A percentile compares a stretch with the other conserved stretches of the same genome.
phyloP scores from a whole-genome alignment of 2,888 invertebrate species.

The Lobophora halterata region DNA sequence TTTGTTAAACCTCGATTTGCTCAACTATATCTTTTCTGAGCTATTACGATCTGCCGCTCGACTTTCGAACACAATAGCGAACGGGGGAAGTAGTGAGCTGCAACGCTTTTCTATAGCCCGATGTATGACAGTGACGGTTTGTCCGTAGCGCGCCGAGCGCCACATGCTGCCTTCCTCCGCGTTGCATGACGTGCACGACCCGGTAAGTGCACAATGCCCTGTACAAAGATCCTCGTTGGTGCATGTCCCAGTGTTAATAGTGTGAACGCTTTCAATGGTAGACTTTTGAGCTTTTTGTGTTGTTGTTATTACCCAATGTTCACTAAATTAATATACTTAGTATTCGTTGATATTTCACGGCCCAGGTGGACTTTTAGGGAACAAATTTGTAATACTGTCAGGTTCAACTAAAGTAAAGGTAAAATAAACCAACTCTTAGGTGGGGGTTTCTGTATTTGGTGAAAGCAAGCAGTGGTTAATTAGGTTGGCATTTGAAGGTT shows the following conservation, averaged over 20 bases:
- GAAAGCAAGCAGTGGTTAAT: constrained; percentile 7
- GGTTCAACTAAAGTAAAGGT: not conserved
- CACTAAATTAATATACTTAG: constrained; percentile 27
- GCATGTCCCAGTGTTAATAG: constrained; percentile 52
- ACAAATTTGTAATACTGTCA: constrained; percentile 10
- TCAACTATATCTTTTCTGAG: constrained; percentile 9
- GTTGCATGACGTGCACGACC: constrained; percentile 81
- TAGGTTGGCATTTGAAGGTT: constrained; percentile 33
- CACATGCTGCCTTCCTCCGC: constrained; percentile 79
- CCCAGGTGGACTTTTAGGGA: constrained; percentile 10
- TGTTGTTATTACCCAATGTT: constrained; percentile 26
- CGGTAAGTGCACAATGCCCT: constrained; percentile 73
- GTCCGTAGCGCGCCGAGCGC: constrained; percentile 75
- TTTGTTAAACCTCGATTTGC: constrained; percentile 18
- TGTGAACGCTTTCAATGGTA: constrained; percentile 56
- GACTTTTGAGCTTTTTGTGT: constrained; percentile 44
- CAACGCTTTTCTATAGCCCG: constrained; percentile 23
- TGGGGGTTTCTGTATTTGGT: constrained; percentile 5
- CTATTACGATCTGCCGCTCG: constrained; percentile 5
- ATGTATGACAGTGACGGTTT: constrained; percentile 64
- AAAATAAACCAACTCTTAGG: constrained; percentile 4
- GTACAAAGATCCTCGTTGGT: constrained; percentile 24
- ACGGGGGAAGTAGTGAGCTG: constrained; percentile 9
- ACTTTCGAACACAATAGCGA: constrained; percentile 10
- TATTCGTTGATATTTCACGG: constrained; percentile 17